Evolutionary conservation across 2,888 invertebrate species (phyloP).

Genomic region (Caenorhabditis doughertyi): DNA sequence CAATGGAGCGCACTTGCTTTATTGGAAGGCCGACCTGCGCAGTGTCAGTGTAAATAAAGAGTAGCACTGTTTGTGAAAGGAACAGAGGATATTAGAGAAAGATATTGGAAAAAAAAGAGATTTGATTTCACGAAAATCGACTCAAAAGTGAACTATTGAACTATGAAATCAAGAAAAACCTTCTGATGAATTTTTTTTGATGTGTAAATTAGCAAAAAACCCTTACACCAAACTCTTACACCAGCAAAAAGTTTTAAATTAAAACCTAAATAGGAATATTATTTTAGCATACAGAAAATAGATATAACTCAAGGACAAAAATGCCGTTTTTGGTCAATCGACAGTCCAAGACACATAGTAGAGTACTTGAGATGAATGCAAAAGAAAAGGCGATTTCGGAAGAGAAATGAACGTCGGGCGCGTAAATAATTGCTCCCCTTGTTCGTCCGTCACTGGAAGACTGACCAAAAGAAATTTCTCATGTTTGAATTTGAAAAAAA

Average conservation of each 20-base stretch:
- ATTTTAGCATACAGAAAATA: not conserved
- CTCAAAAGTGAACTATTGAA: not conserved
- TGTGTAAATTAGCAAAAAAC: no score
- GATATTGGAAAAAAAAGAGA: not conserved
- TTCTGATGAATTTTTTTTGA: no score
- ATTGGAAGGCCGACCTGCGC: no score
- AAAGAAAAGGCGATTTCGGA: conserved; percentile 53
- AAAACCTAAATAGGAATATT: no score
- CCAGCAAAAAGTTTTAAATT: no score
- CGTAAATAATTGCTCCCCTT: conserved; percentile 57
- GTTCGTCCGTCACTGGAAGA: not conserved
- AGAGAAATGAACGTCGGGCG: conserved; percentile 20
- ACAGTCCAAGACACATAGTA: conserved; percentile 18
- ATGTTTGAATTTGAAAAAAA: not conserved
- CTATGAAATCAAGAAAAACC: no score
- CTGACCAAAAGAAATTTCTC: not conserved
- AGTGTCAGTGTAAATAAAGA: conserved; percentile 29
- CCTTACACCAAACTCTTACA: no score
- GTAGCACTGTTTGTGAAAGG: no score
- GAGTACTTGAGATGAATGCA: conserved; percentile 61
- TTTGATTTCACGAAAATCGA: not conserved
- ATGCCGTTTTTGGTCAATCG: conserved; percentile 9
- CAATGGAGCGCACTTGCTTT: conserved; percentile 42
- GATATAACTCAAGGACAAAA: not conserved
- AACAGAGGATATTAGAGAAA: conserved; percentile 2